phyloP scores from a whole-genome alignment of 2,888 invertebrate genomes.

The Cerastis rubricosa region DNA sequence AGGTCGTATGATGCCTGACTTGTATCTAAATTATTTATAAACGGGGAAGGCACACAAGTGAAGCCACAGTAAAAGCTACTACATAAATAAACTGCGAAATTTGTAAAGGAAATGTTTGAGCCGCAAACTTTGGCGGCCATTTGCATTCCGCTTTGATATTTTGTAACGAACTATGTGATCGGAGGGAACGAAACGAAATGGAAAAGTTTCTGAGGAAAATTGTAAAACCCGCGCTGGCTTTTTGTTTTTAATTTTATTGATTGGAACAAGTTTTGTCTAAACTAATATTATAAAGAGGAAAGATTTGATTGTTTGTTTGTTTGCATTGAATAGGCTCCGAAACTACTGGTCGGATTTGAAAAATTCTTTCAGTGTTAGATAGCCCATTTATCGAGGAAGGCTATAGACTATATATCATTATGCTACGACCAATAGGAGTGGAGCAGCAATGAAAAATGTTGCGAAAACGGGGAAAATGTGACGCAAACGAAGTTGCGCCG shows the following conservation, averaged over 20 bases:
- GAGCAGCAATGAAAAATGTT: too few species aligned
- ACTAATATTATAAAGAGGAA: too few species aligned
- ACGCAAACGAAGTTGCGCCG: too few species aligned
- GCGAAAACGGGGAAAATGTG: too few species aligned
- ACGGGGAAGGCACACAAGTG: constrained; percentile 2
- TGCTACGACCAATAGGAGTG: too few species aligned
- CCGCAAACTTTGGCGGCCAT: constrained; percentile 30
- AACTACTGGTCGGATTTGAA: too few species aligned
- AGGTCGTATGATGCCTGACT: constrained; percentile 22
- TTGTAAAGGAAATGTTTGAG: constrained; percentile 28
- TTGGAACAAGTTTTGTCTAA: not conserved
- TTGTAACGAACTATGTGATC: constrained; percentile 16
- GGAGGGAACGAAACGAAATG: constrained; percentile 3
- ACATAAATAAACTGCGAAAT: constrained; percentile 26
- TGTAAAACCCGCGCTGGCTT: constrained; percentile 4
- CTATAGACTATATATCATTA: too few species aligned
- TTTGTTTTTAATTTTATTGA: not conserved
- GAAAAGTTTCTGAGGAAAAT: not conserved
- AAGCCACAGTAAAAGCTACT: constrained; percentile 23
- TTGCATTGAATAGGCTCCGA: too few species aligned
- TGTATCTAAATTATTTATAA: constrained; percentile 50
- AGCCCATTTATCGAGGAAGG: too few species aligned
- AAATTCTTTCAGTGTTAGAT: too few species aligned
- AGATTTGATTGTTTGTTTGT: too few species aligned
- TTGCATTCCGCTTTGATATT: constrained; percentile 43